Conservation (phyloP, 1,140 invertebrate species). For the Scaptomyza graminum region DNA sequence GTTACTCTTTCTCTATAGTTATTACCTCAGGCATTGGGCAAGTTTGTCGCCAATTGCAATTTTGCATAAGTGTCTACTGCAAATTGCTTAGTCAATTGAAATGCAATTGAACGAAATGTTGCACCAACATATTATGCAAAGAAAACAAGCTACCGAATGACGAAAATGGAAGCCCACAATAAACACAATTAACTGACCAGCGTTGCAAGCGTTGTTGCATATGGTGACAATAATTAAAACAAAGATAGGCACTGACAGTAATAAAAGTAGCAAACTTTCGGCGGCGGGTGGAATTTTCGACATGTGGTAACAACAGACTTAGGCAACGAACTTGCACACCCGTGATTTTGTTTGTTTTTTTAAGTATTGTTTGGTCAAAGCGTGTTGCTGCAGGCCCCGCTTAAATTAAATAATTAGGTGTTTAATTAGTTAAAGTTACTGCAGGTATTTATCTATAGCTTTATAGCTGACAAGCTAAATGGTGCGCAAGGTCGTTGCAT, state of each 20-base stretch:
- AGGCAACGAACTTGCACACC: slow-evolving; percentile 62
- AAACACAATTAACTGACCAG: slow-evolving; percentile 55
- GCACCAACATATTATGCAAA: slow-evolving; percentile 64
- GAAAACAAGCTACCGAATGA: slow-evolving; percentile 25
- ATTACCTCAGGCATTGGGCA: slow-evolving; percentile 38
- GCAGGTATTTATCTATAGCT: not conserved
- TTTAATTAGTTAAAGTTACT: slow-evolving; percentile 54
- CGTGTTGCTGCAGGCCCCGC: not conserved
- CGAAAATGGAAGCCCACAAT: slow-evolving; percentile 18
- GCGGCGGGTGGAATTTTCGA: slow-evolving; percentile 7
- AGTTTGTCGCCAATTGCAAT: slow-evolving; percentile 30
- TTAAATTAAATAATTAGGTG: slow-evolving; percentile 21
- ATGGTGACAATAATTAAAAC: slow-evolving; percentile 34
- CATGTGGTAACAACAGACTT: slow-evolving; percentile 68
- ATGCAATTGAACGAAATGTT: slow-evolving; percentile 75
- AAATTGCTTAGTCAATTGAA: slow-evolving; percentile 70
- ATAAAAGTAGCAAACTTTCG: not conserved
- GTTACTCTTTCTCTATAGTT: not conserved
- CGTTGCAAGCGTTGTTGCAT: slow-evolving; percentile 28
- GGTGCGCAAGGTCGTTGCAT: slow-evolving; percentile 77
- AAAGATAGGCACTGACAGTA: not conserved
- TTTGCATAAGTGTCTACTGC: slow-evolving; percentile 60
- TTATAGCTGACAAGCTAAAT: slow-evolving; percentile 51
- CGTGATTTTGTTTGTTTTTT: not conserved
- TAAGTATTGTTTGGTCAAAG: slow-evolving; percentile 1